phyloP scores from a whole-genome alignment of 2,113 vertebrate species.

The Onychostoma macrolepis region DNA sequence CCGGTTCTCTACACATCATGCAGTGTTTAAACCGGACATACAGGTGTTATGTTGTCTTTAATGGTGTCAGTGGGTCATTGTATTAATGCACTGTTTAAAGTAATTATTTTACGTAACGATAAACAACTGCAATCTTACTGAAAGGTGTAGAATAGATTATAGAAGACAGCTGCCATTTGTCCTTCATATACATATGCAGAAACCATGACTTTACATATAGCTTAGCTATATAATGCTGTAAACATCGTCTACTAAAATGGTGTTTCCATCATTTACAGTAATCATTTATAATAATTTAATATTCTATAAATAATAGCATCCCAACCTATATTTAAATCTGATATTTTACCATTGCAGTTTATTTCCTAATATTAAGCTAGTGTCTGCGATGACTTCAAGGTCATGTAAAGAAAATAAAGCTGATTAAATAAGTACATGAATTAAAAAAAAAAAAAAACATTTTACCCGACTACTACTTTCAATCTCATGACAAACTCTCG shows the following conservation, averaged over 20 bases:
- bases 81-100: background rate
- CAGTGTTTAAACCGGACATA: background rate
- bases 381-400: background rate
- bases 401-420: background rate
- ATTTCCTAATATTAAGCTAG: background rate
- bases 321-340: background rate
- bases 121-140: background rate
- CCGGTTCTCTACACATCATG: background rate
- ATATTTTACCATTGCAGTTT: background rate
- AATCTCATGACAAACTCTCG: background rate
- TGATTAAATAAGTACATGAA: background rate
- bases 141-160: background rate
- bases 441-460: no score
- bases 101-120: background rate
- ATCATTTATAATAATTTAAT: no score
- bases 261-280: background rate
- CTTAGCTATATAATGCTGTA: no score
- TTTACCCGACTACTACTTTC: background rate
- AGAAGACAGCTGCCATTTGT: background rate
- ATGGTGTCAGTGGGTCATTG: background rate
- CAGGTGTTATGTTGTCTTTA: background rate
- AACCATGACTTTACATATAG: no score
- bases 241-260: no score
- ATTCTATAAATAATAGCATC: background rate
- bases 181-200: no score